phyloP scores from a whole-genome alignment of 2,797 vertebrate species.

The Hypotaenidia okinawae region DNA sequence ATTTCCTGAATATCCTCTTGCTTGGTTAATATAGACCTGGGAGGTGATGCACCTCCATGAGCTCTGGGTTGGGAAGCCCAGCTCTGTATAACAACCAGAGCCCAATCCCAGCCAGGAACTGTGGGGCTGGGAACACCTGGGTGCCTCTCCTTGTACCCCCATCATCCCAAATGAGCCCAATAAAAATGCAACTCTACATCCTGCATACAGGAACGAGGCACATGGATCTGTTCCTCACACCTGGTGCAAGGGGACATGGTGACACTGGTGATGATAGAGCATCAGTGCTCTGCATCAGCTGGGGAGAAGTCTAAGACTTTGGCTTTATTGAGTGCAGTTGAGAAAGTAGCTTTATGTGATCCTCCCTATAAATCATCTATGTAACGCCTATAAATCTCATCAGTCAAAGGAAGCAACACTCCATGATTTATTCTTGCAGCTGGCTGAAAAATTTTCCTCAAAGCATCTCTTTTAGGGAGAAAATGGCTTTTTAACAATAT shows the following conservation, averaged over 20 bases:
- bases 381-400: not conserved
- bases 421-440: slow-evolving; percentile 16
- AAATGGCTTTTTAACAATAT: slow-evolving; percentile 16
- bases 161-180: not conserved
- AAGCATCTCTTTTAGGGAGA: not conserved
- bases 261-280: fast-evolving
- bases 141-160: not conserved
- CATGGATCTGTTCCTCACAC: not conserved
- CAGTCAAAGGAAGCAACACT: not conserved
- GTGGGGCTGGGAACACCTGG: fast-evolving
- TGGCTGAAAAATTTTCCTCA: not conserved
- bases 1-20: not conserved
- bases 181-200: not conserved
- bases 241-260: fast-evolving
- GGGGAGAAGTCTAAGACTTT: not conserved
- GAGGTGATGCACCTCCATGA: not conserved
- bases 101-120: not conserved
- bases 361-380: not conserved
- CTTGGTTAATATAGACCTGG: not conserved
- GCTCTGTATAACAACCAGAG: not conserved
- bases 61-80: not conserved
- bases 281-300: not conserved
- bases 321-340: not conserved
- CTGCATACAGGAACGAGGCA: fast-evolving
- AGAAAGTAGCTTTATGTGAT: not conserved